Conservation (phyloP, 2,113 vertebrate species). For the Prochilodus magdalenae region DNA sequence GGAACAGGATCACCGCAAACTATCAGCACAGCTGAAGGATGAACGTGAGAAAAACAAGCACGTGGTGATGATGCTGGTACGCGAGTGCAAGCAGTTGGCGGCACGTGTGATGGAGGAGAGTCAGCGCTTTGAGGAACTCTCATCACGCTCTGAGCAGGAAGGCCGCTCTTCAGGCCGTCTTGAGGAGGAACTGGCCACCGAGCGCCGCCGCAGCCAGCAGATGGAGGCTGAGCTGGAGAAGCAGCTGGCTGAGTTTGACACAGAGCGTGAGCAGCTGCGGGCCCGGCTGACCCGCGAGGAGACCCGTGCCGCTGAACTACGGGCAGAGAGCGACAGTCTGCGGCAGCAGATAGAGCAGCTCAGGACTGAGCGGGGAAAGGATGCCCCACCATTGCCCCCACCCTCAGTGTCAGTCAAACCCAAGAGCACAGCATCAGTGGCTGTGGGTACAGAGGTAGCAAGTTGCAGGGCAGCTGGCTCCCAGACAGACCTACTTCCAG, state of each 20-base stretch:
- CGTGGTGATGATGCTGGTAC: slow-evolving; percentile 93
- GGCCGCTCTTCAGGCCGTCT: slow-evolving; percentile 79
- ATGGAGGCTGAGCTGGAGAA: slow-evolving; percentile 94
- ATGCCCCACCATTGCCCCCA: slow-evolving; percentile 58
- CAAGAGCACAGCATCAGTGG: slow-evolving; percentile 78
- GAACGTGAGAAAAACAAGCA: slow-evolving; percentile 96
- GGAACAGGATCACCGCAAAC: slow-evolving; percentile 92
- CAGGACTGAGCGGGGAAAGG: slow-evolving; percentile 82
- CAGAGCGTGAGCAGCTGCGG: slow-evolving; percentile 93
- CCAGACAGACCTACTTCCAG: slow-evolving; percentile 82
- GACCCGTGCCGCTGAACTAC: slow-evolving; percentile 78
- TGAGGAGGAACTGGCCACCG: slow-evolving; percentile 84
- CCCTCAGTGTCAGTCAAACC: slow-evolving; percentile 69
- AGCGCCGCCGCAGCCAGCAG: slow-evolving; percentile 85
- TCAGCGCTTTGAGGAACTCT: slow-evolving; percentile 88
- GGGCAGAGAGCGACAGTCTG: slow-evolving; percentile 87
- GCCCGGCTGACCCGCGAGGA: slow-evolving; percentile 92
- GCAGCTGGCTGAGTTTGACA: slow-evolving; percentile 94
- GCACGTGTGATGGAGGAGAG: slow-evolving; percentile 90
- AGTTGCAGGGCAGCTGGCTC: slow-evolving; percentile 80
- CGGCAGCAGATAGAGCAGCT: slow-evolving; percentile 90
- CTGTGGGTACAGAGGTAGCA: slow-evolving; percentile 83
- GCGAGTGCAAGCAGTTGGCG: slow-evolving; percentile 94
- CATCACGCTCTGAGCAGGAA: slow-evolving; percentile 88
- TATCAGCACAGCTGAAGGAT: slow-evolving; percentile 89